Conservation (phyloP, 1,140 invertebrate species). For the Chironomus tepperi region DNA sequence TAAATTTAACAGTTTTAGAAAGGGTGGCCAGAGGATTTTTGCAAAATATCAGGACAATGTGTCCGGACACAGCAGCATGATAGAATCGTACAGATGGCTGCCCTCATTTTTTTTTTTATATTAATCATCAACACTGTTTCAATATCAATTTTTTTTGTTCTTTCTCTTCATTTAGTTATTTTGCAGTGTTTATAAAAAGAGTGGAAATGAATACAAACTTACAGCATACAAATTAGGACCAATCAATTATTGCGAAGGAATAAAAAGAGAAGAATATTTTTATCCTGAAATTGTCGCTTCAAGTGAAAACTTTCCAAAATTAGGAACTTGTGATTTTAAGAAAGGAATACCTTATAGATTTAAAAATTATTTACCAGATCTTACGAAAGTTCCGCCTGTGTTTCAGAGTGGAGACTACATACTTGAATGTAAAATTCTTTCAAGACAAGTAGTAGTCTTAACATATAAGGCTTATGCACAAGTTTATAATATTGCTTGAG, state of each 20-base stretch:
- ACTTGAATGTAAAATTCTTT: neutral
- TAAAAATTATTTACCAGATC: neutral
- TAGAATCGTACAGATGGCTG: too few species aligned
- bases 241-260: neutral
- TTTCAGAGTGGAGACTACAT: slow-evolving; percentile 1
- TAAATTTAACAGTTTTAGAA: too few species aligned
- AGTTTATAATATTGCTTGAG: neutral
- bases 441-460: too few species aligned
- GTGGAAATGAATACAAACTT: slow-evolving; percentile 2
- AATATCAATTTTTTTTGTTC: too few species aligned
- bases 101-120: too few species aligned
- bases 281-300: neutral
- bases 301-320: neutral
- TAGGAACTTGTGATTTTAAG: neutral
- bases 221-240: neutral
- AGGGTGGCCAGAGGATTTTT: too few species aligned
- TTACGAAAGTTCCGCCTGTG: neutral
- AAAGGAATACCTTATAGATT: neutral
- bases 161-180: neutral
- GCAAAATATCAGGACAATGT: too few species aligned
- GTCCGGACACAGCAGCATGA: too few species aligned
- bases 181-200: neutral
- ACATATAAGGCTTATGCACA: neutral
- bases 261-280: neutral
- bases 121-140: too few species aligned